A percentile compares a stretch with the other conserved stretches of the same genome.
These are phyloP conservation scores for Metacarcinus magister DNA, from an alignment of 2,888 invertebrate species.

Conservation along the genomic window DNA sequence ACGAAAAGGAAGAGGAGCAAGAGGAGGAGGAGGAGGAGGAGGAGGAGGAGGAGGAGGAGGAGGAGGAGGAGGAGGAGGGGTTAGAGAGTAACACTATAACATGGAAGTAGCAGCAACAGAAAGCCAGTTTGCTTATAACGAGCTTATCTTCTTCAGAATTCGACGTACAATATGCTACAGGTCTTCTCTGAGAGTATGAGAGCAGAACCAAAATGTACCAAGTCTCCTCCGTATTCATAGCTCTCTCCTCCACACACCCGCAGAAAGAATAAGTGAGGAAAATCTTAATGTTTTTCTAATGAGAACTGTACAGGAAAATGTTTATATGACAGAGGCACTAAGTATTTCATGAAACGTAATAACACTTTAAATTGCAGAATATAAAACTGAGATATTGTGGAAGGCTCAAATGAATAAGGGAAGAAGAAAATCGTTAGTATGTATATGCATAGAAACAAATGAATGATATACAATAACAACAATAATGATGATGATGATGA, in stretches of 20 bases:
- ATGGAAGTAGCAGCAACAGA: not conserved
- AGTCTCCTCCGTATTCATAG: too few relatives aligned
- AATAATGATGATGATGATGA: too few relatives aligned
- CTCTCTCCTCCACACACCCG: too few relatives aligned
- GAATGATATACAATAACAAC: too few relatives aligned
- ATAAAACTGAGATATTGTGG: not conserved
- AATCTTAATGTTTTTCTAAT: not conserved
- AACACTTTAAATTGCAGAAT: not conserved
- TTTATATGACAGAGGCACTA: not conserved
- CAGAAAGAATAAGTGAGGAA: not conserved
- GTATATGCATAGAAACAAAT: too few relatives aligned
- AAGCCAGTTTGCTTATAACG: not conserved
- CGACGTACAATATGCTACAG: not conserved
- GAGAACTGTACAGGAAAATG: not conserved
- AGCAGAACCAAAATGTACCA: not conserved
- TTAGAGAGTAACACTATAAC: not conserved
- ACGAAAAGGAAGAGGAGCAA: not conserved
- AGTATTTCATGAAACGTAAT: not conserved
- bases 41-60: not conserved
- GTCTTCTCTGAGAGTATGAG: not conserved
- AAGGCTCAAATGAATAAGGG: not conserved
- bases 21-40: not conserved
- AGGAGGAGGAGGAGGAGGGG: not conserved
- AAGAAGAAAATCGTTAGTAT: not conserved
- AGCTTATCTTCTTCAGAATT: slow-evolving; percentile 17